These are phyloP conservation scores for Macrophya alboannulata DNA, from an alignment of 2,888 invertebrate genomes.

Conservation along the genomic window DNA sequence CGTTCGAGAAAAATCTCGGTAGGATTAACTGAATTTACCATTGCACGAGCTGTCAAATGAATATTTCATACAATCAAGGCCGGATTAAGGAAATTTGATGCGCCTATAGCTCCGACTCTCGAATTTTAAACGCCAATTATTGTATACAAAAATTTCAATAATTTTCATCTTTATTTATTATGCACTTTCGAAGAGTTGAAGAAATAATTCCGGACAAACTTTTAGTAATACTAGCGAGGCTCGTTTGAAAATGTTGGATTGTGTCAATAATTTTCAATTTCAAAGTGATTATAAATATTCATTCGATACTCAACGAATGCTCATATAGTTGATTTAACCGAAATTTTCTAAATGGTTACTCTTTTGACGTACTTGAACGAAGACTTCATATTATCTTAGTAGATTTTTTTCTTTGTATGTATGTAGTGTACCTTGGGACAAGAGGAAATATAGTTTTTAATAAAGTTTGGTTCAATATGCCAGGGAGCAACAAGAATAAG, in stretches of 20 bases:
- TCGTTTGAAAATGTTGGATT: neutral
- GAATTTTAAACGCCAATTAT: neutral
- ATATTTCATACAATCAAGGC: slow-evolving; percentile 9
- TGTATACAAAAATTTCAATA: neutral
- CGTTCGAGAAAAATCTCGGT: neutral
- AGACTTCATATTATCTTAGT: too few relatives aligned
- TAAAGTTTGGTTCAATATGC: neutral
- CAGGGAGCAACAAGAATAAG: neutral
- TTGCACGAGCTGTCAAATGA: neutral
- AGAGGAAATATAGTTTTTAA: neutral
- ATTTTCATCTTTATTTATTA: neutral
- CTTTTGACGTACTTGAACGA: neutral
- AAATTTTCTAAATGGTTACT: neutral
- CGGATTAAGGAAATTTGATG: neutral
- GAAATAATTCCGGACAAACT: neutral
- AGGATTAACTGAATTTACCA: neutral
- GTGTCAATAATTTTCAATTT: neutral
- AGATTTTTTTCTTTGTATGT: too few relatives aligned
- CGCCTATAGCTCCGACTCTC: neutral
- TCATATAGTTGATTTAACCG: neutral
- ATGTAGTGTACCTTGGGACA: neutral
- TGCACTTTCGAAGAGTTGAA: neutral
- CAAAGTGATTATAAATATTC: neutral
- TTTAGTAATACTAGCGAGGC: neutral
- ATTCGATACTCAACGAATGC: neutral